Evolutionary conservation across 2,113 vertebrate genomes (phyloP).

Genomic region (Terrapene triunguis): DNA sequence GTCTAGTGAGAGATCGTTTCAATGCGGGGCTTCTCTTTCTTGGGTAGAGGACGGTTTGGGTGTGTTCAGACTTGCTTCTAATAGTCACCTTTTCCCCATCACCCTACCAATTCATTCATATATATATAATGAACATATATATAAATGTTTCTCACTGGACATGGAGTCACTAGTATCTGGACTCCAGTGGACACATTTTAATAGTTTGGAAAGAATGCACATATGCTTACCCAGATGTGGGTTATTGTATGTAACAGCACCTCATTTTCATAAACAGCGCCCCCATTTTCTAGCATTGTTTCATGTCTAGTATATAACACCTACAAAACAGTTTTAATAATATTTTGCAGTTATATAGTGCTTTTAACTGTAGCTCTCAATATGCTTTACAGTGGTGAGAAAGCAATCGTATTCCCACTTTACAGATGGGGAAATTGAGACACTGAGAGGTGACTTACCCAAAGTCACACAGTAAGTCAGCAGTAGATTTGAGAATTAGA

Average conservation of each 20-base stretch:
- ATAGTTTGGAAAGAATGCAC: neutral
- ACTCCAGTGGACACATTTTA: neutral
- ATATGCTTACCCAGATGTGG: neutral
- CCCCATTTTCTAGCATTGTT: neutral
- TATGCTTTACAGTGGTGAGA: neutral
- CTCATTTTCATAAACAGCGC: neutral
- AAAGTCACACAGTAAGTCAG: neutral
- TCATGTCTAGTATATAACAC: neutral
- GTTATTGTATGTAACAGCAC: neutral
- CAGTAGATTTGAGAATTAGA: neutral
- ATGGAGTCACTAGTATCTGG: neutral
- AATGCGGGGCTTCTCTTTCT: neutral
- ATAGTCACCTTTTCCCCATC: neutral
- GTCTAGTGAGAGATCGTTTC: neutral
- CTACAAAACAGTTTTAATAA: neutral
- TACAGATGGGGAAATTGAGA: neutral
- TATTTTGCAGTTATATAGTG: neutral
- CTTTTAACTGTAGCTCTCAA: neutral
- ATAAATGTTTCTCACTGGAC: neutral
- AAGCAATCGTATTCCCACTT: neutral
- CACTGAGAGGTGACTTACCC: neutral
- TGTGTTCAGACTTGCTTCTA: neutral
- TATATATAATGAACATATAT: neutral
- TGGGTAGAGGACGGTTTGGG: neutral
- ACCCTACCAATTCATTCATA: neutral